Percentiles rank a stretch among this genome's conserved stretches.
phyloP scores from a whole-genome alignment of 2,113 vertebrate species.

The Sterrhoptilus dennistouni region DNA sequence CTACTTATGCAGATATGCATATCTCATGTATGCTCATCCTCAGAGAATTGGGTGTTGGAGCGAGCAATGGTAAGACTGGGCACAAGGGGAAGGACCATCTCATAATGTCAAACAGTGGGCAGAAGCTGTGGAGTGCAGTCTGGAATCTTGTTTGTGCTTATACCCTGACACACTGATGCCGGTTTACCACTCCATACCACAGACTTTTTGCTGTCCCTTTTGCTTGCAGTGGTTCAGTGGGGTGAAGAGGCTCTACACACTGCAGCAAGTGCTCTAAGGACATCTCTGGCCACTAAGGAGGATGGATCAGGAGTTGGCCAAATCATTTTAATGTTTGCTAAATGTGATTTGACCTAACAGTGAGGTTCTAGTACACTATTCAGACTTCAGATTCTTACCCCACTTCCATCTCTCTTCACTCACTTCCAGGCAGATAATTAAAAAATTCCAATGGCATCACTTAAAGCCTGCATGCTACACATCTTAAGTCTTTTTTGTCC shows the following conservation, averaged over 20 bases:
- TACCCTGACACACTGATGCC: background rate
- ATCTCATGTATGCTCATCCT: background rate
- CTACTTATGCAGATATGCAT: background rate
- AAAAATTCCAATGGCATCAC: background rate
- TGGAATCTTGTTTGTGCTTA: background rate
- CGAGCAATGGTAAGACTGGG: background rate
- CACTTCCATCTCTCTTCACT: background rate
- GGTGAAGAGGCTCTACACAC: background rate
- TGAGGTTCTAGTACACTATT: background rate
- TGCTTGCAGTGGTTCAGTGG: background rate
- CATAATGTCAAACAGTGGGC: background rate
- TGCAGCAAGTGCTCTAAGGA: background rate
- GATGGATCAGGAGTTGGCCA: background rate
- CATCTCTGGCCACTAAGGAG: background rate
- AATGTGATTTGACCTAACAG: background rate
- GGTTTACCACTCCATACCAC: rapidly evolving
- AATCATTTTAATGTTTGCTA: background rate
- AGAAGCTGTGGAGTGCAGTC: background rate
- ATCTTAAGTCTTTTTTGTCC: background rate
- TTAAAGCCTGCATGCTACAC: background rate
- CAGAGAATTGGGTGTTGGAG: background rate
- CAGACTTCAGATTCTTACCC: background rate
- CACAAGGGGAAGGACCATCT: background rate
- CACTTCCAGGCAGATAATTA: background rate
- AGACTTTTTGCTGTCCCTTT: rapidly evolving